A percentile compares a stretch with the other conserved stretches of the same genome.
Evolutionary conservation across 1,140 invertebrate species (phyloP).

Genomic region (Formica selysi): DNA sequence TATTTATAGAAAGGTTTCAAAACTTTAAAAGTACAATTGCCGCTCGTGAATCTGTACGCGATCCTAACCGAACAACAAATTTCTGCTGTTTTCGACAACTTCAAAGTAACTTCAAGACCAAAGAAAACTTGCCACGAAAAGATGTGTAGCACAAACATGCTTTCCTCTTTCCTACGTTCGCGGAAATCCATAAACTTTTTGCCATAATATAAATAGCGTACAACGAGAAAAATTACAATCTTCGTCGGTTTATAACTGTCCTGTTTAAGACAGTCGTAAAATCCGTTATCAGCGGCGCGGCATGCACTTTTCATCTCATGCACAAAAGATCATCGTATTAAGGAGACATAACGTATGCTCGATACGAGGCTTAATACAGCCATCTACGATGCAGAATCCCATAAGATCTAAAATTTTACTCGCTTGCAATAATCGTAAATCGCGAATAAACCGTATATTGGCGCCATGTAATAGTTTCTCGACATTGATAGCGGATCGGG

Average conservation of each 20-base stretch:
- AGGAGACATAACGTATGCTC: slow-evolving; percentile 9
- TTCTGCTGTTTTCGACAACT: slow-evolving; percentile 54
- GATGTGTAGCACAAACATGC: slow-evolving; percentile 38
- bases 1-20: background rate
- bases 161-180: background rate
- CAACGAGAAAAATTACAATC: background rate
- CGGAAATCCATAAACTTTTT: slow-evolving; percentile 34
- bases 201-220: slow-evolving; percentile 35
- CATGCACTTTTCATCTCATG: slow-evolving; percentile 21
- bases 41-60: slow-evolving; percentile 5
- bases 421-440: slow-evolving; percentile 45
- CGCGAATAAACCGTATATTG: slow-evolving; percentile 2
- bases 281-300: slow-evolving; percentile 7
- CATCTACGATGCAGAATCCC: too few relatives aligned
- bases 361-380: background rate
- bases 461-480: background rate
- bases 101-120: background rate
- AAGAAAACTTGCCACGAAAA: slow-evolving; percentile 52
- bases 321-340: background rate
- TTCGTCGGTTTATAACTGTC: slow-evolving; percentile 34
- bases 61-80: slow-evolving; percentile 20
- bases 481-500: slow-evolving; percentile 17
- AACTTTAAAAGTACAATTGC: background rate
- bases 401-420: slow-evolving; percentile 35
- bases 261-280: background rate